These are phyloP conservation scores for Hemistola chrysoprasaria DNA, from an alignment of 2,888 invertebrate genomes.

Conservation along the genomic window DNA sequence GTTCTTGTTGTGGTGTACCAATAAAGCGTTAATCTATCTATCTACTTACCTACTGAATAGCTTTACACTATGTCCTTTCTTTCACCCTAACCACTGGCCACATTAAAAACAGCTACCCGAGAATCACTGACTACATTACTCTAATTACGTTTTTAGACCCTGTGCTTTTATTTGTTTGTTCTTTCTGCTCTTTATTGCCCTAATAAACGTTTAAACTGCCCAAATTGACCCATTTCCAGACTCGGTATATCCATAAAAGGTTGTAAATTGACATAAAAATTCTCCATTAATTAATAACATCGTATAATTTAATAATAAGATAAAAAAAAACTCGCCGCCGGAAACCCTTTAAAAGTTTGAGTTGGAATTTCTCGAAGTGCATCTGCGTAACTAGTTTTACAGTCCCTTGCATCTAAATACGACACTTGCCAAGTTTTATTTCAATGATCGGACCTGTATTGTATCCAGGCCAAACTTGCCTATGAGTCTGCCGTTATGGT, in stretches of 20 bases:
- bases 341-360: conserved; percentile 10
- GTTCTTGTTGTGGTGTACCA: no score
- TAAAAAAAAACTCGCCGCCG: conserved; percentile 21
- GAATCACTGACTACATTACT: conserved; percentile 60
- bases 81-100: conserved; percentile 14
- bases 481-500: no score
- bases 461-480: no score
- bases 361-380: conserved; percentile 19
- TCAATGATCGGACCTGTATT: no score
- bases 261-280: conserved; percentile 48
- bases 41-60: no score
- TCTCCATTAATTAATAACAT: conserved; percentile 50
- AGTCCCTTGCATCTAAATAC: conserved; percentile 6
- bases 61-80: conserved; percentile 1
- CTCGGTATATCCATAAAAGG: conserved; percentile 38
- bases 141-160: conserved; percentile 63
- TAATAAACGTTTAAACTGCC: conserved; percentile 45
- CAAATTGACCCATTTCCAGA: conserved; percentile 43
- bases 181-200: conserved; percentile 39
- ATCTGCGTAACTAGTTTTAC: conserved; percentile 18
- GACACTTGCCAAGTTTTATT: conserved; percentile 4
- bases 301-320: conserved; percentile 36
- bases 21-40: no score
- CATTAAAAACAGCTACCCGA: conserved; percentile 29
- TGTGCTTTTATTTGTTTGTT: conserved; percentile 48